Base-by-base conservation (phyloP, 2,888 invertebrate species). In the Strigamia maritima region DNA sequence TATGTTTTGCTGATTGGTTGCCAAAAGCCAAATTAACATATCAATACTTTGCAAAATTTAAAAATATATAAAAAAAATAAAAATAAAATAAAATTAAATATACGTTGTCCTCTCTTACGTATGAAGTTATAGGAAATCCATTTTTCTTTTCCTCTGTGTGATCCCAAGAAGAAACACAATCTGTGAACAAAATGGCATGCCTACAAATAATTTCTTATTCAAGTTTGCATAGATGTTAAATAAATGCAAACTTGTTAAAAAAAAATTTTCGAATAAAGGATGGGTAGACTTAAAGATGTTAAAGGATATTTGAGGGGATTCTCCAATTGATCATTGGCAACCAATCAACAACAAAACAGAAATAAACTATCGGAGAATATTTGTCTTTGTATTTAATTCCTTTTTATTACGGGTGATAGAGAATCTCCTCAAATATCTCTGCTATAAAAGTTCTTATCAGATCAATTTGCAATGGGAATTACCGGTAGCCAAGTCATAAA, bases 401-500 rank as follows among this genome's bases (percentile, higher is more conserved):
- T 1, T n/a, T 40, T 14, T 40, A 14, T 40, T 44, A 16, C n/a
- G 44, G 44, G n/a, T 16, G 14, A 14, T 44, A 44, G 44, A 60
- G 60, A 60, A 60, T 60, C 60, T n/a, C 60, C 60, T 60, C 60
- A 60, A 60, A 60, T 60, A 19, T 22, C 60, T 60, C 22, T 19
- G 7, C 19, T n/a, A 60, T 60, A 60, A 19, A 60, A 19, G 24
- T 60, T 60, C 4, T 44, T 16, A 2, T 12, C 8, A 44, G 44
- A 44, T 44, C 60, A 60, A 10, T 60, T 60, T 60, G 35, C 19
- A 60, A 19, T 44, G 16, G 16, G 7, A 19, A 60, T 83, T 82
- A 87, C 87, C 79, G 87, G 87, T 49, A 86, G 83, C 86, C 87
- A 87, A 44, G 83, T 83, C 87, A 88, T 87, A 77, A 83, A 84